Percentiles rank a stretch among this genome's conserved stretches.
phyloP scores from a whole-genome alignment of 2,113 vertebrate genomes.

The Ctenodactylus gundi region DNA sequence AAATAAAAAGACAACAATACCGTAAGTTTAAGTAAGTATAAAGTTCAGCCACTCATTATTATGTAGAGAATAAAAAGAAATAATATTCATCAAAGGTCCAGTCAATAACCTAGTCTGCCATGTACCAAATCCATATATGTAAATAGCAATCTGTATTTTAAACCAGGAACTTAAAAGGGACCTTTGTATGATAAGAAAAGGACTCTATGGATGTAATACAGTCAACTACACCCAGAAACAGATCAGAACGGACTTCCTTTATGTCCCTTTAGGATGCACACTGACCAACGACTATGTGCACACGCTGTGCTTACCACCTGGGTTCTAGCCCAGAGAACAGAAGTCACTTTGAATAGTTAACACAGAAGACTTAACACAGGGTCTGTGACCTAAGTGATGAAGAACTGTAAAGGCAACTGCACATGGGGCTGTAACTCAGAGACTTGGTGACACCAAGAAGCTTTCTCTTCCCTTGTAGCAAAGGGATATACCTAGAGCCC shows the following conservation, averaged over 20 bases:
- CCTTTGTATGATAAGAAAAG: constrained; percentile 23
- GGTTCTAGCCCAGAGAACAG: neutral
- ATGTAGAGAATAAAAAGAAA: constrained; percentile 36
- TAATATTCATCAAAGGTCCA: constrained; percentile 16
- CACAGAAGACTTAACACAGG: neutral
- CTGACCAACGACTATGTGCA: neutral
- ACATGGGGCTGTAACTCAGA: neutral
- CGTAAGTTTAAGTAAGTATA: constrained; percentile 34
- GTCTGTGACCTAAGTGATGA: neutral
- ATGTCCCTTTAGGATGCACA: neutral
- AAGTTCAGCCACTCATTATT: neutral
- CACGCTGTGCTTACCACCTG: neutral
- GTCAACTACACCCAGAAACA: neutral
- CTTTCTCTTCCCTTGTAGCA: no score
- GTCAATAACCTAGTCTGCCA: constrained; percentile 10
- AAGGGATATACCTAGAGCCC: neutral
- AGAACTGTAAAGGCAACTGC: neutral
- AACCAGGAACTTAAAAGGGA: constrained; percentile 23
- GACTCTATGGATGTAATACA: constrained; percentile 6
- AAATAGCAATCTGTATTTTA: constrained; percentile 48
- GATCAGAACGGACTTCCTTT: neutral
- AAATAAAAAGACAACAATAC: constrained; percentile 39
- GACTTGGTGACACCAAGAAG: neutral
- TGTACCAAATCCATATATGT: constrained; percentile 9
- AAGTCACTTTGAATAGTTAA: constrained; percentile 30